phyloP scores from a whole-genome alignment of 2,113 vertebrate genomes.

The Pterocles gutturalis region DNA sequence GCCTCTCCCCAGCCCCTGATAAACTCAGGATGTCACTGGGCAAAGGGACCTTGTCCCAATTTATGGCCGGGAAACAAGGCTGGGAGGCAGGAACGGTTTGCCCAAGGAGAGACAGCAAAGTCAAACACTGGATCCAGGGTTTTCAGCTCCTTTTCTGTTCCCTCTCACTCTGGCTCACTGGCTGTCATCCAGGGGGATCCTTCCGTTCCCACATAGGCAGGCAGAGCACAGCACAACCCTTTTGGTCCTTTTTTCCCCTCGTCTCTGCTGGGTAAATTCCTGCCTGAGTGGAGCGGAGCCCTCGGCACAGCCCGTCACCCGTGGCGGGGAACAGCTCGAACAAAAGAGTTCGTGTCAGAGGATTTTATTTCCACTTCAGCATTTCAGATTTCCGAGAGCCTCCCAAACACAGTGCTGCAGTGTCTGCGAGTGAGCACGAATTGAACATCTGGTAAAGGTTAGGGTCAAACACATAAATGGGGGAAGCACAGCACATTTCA shows the following conservation, averaged over 20 bases:
- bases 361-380: slow-evolving; percentile 47
- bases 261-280: background rate
- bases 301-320: rapidly evolving
- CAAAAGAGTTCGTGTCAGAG: background rate
- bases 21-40: background rate
- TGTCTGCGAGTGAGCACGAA: slow-evolving; percentile 48
- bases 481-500: slow-evolving; percentile 71
- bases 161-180: background rate
- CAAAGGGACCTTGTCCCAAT: background rate
- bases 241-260: background rate
- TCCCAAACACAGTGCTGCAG: slow-evolving; percentile 48
- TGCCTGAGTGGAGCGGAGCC: background rate
- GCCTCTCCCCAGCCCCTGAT: background rate
- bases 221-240: background rate
- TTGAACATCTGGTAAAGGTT: slow-evolving; percentile 84
- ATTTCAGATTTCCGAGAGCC: slow-evolving; percentile 39
- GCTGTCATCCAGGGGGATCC: background rate
- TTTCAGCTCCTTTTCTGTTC: background rate
- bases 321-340: background rate
- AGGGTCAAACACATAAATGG: slow-evolving; percentile 81
- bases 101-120: background rate
- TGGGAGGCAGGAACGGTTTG: background rate
- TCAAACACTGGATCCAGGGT: background rate
- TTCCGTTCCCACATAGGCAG: background rate
- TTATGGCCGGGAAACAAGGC: background rate